phyloP scores from a whole-genome alignment of 2,797 vertebrate species.

The Spea hammondii region DNA sequence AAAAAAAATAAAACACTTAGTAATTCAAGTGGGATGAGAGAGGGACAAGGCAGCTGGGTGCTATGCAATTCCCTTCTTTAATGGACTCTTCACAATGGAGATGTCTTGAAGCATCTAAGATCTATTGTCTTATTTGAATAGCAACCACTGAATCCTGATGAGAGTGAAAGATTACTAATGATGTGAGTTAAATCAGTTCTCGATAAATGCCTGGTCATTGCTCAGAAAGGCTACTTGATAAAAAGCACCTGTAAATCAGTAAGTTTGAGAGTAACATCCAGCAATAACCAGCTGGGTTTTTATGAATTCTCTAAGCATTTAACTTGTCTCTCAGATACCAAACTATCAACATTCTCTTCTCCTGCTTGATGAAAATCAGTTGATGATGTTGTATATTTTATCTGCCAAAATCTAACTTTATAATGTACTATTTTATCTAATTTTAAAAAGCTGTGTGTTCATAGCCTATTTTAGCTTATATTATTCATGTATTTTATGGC shows the following conservation, averaged over 20 bases:
- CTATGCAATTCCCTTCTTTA: conserved; percentile 35
- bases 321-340: conserved; percentile 14
- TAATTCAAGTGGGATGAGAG: conserved; percentile 55
- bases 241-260: conserved; percentile 51
- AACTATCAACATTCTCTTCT: conserved; percentile 23
- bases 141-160: conserved; percentile 51
- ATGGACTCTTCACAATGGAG: conserved; percentile 44
- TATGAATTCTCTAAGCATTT: background rate
- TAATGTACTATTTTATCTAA: too few relatives aligned
- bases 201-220: conserved; percentile 43
- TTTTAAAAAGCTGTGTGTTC: too few relatives aligned
- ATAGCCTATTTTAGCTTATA: too few relatives aligned
- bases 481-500: too few relatives aligned
- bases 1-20: conserved; percentile 19
- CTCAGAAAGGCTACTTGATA: conserved; percentile 45
- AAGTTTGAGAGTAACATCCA: conserved; percentile 46
- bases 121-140: conserved; percentile 53
- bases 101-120: conserved; percentile 53
- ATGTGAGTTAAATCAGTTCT: conserved; percentile 50
- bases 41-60: conserved; percentile 46
- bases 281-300: conserved; percentile 40
- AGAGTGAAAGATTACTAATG: conserved; percentile 53
- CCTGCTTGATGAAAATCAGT: conserved; percentile 25
- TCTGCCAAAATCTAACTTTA: too few relatives aligned
- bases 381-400: too few relatives aligned